These are phyloP conservation scores for Sinosuthora webbiana DNA, from an alignment of 2,113 vertebrate species.

Conservation along the genomic window DNA sequence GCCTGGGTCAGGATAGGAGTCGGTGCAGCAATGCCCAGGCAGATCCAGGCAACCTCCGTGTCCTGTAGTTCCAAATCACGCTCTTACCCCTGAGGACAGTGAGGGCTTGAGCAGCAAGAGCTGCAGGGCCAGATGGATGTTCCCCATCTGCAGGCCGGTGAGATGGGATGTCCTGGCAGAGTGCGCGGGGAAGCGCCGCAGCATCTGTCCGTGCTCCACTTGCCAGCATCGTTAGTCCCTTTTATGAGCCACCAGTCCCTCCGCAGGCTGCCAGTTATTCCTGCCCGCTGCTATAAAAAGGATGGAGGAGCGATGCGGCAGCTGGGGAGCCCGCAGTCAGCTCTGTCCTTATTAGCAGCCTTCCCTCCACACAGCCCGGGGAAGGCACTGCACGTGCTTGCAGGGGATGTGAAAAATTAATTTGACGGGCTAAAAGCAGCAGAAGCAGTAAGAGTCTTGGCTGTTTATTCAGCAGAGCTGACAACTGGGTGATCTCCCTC, in stretches of 20 bases:
- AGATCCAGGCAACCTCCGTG: neutral
- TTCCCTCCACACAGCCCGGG: constrained; percentile 2
- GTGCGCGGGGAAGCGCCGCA: neutral
- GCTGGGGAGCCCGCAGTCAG: constrained; percentile 40
- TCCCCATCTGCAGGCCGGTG: neutral
- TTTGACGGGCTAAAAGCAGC: constrained; percentile 40
- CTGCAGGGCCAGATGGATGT: neutral
- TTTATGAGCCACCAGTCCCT: constrained; percentile 49
- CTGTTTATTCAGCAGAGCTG: neutral
- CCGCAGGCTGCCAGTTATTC: neutral
- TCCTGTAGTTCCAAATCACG: neutral
- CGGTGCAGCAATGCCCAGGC: fast-evolving
- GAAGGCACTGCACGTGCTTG: neutral
- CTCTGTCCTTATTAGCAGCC: constrained; percentile 13
- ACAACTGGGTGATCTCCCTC: neutral
- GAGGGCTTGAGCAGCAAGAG: neutral
- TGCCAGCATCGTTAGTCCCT: neutral
- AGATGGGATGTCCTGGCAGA: constrained; percentile 31
- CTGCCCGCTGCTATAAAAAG: neutral
- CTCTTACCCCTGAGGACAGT: neutral
- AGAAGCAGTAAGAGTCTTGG: constrained; percentile 1
- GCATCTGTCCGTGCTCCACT: neutral
- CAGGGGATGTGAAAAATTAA: constrained; percentile 40
- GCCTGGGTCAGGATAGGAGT: neutral
- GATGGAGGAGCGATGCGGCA: constrained; percentile 21